These are phyloP conservation scores for cattle (Bos taurus) DNA, from an alignment of 2,113 vertebrate species.

Conservation along the genomic window ARS-UCD2.0 NC_037346.1:43310501-43311000, in stretches of 20 bases:
- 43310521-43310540: background rate
- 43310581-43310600: no score
- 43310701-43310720: background rate
- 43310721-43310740: background rate
- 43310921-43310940: background rate
- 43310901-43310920: background rate
- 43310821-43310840: background rate
- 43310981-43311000: fast-evolving
- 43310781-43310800: background rate
- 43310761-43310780: background rate
- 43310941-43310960: background rate
- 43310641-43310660: no score
- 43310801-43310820: background rate
- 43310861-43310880: background rate
- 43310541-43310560: background rate
- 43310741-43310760: background rate
- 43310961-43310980: background rate
- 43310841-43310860: background rate
- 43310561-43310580: background rate
- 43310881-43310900: background rate
- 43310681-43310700: no score
- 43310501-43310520: background rate
- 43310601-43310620: no score
- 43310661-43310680: no score
- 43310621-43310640: no score